Base-by-base conservation (phyloP, 1,140 invertebrate species). In the Heterodera carotae region DNA sequence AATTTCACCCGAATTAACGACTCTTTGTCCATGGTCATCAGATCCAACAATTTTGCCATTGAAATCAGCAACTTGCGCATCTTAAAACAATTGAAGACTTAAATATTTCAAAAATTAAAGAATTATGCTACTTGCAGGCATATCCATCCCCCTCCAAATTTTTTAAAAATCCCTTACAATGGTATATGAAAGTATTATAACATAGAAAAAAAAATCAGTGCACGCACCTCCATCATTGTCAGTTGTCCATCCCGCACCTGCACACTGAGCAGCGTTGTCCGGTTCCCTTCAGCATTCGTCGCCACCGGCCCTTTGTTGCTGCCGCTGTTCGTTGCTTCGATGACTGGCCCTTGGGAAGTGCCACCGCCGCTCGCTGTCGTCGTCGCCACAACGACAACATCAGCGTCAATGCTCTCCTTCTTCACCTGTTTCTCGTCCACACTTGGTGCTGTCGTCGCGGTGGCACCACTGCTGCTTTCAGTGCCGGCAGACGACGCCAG, bases 21-120 rank as follows among this genome's bases (percentile, higher is more conserved):
- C 22, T 74, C 72, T 8, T 74, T 74, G 6, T 74, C 72, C 72
- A 59, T 62, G 36, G 72, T 62, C 72, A 74, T 74, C 72, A 74
- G 33, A 18, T 74, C 72, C 27, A 74, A 62, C 64, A 74, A 31
- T 74, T 74, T 74, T 5, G 36, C 25, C 48, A 33, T 74, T 36
- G 72, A 74, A 15, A 74, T 56, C 27, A 74, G 31, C 36, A 59
- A 29, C 34, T 74, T 74, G 5, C 56, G 43, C 56, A 74, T 62
- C 72, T 74, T 12, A 0, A 74, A 31, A n/a, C 1, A 27, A 12
- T 2, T 66, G 3, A 12, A 29, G 1, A 1, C 62, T n/a, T 6
- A 68, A 68, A 68, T n/a, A 2, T 34, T 27, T 68, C 27, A 39
- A 33, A 15, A 69, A 15, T 69, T 31, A 31, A 10, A 31, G 15